Evolutionary conservation across 2,888 invertebrate genomes (phyloP).

Genomic region (Lithophane socia): DNA sequence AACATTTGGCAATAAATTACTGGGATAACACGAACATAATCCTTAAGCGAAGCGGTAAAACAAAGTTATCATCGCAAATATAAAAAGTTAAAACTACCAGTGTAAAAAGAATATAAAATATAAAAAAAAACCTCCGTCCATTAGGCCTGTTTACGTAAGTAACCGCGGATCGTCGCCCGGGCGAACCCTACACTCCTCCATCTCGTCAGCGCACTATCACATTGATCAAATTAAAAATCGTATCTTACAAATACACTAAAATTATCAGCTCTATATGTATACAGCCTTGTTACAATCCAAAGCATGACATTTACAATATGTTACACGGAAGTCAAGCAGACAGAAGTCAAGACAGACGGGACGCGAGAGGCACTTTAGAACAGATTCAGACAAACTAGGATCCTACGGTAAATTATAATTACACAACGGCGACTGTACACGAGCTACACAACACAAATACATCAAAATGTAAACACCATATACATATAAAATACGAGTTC

Average conservation of each 20-base stretch:
- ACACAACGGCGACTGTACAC: conserved; percentile 79
- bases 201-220: conserved; percentile 76
- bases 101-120: conserved; percentile 84
- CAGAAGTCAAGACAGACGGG: conserved; percentile 71
- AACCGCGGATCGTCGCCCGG: conserved; percentile 50
- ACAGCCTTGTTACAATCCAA: conserved; percentile 84
- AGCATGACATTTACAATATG: conserved; percentile 86
- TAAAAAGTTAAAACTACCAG: conserved; percentile 77
- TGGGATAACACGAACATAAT: conserved; percentile 88
- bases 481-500: conserved; percentile 81
- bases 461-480: conserved; percentile 79
- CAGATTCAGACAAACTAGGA: conserved; percentile 77
- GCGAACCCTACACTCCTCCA: conserved; percentile 36
- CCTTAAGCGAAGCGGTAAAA: conserved; percentile 83
- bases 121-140: conserved; percentile 78
- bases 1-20: conserved; percentile 91
- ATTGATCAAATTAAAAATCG: conserved; percentile 75
- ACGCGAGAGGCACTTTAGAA: conserved; percentile 88
- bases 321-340: conserved; percentile 85
- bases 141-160: conserved; percentile 75
- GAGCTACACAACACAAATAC: conserved; percentile 72
- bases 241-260: conserved; percentile 80
- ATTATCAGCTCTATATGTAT: conserved; percentile 80
- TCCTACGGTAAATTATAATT: conserved; percentile 78
- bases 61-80: conserved; percentile 78